Percentiles rank a stretch among this genome's conserved stretches.
Evolutionary conservation across 2,888 invertebrate species (phyloP).

Genomic region (Erpobdella octoculata): DNA sequence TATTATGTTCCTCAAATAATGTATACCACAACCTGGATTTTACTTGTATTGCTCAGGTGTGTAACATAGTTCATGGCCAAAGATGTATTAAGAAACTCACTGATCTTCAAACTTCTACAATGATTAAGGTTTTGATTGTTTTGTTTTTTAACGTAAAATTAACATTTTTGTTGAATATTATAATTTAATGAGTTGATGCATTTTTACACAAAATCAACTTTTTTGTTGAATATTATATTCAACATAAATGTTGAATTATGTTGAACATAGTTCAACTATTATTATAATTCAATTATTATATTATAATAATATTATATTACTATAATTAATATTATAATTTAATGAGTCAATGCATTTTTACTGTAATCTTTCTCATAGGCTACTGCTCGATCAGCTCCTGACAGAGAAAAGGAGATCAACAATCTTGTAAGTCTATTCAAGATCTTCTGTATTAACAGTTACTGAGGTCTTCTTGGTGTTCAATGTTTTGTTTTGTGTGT

Average conservation of each 20-base stretch:
- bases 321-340: not conserved
- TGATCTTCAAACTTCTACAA: conserved; percentile 99
- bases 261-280: too few relatives aligned
- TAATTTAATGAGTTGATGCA: not conserved
- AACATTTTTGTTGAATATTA: too few relatives aligned
- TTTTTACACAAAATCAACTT: too few relatives aligned
- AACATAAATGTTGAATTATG: too few relatives aligned
- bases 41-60: too few relatives aligned
- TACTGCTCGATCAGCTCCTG: conserved; percentile 90
- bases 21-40: too few relatives aligned
- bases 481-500: not conserved
- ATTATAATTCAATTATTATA: too few relatives aligned
- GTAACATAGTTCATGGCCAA: conserved; percentile 98
- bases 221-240: too few relatives aligned
- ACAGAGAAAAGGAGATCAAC: conserved; percentile 91
- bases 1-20: too few relatives aligned
- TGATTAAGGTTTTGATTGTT: conserved; percentile 71
- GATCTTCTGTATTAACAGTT: not conserved
- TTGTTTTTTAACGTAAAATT: not conserved
- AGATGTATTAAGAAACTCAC: conserved; percentile 98
- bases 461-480: too few relatives aligned
- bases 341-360: not conserved
- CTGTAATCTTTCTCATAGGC: conserved; percentile 60
- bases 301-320: too few relatives aligned
- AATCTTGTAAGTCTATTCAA: conserved; percentile 62